phyloP scores from a whole-genome alignment of 2,888 invertebrate genomes.

The Gibbula magus region DNA sequence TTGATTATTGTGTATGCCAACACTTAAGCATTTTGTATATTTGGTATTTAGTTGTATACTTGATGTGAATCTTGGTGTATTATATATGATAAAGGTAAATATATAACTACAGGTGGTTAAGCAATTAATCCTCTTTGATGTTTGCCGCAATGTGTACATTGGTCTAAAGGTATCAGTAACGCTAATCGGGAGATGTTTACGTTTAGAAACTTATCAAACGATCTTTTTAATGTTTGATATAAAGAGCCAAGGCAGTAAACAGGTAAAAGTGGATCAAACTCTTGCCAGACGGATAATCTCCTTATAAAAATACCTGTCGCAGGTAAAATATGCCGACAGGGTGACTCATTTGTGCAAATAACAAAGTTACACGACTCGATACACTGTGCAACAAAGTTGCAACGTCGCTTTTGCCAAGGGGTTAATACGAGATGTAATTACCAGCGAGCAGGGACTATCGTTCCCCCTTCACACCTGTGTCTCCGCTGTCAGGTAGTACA shows the following conservation, averaged over 20 bases:
- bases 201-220: background rate
- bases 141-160: background rate
- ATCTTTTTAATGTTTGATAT: background rate
- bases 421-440: too few species aligned
- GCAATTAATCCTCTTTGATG: constrained; percentile 6
- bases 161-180: background rate
- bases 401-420: background rate
- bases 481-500: background rate
- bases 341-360: background rate
- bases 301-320: too few species aligned
- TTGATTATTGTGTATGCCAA: too few species aligned
- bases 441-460: too few species aligned
- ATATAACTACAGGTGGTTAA: constrained; percentile 3
- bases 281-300: too few species aligned
- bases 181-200: background rate
- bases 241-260: too few species aligned
- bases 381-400: background rate
- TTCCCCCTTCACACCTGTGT: background rate
- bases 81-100: background rate
- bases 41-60: too few species aligned
- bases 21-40: too few species aligned
- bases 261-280: too few species aligned
- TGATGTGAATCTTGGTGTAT: too few species aligned
- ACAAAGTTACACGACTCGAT: background rate
- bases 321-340: background rate